Evolutionary conservation across 64 coral and sea anemone species (phyloP).

Genomic region (Montipora cactus): DNA sequence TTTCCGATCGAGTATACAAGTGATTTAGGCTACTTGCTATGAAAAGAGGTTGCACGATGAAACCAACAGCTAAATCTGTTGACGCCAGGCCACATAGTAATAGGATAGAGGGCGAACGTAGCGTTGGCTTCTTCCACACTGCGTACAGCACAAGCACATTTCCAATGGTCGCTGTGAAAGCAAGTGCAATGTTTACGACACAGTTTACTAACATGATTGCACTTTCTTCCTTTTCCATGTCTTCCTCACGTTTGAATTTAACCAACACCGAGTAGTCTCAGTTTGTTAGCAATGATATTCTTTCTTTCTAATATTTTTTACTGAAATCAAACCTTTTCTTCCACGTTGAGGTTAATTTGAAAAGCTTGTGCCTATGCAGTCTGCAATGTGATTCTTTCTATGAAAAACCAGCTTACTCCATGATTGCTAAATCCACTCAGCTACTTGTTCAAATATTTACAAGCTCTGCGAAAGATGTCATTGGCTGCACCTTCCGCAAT

Average conservation of each 20-base stretch:
- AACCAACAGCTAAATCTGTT: slow-evolving; percentile 3
- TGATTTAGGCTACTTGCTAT: neutral
- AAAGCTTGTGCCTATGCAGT: too few species aligned
- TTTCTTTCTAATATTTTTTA: too few species aligned
- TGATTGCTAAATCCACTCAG: too few species aligned
- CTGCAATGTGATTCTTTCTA: too few species aligned
- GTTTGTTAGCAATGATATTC: too few species aligned
- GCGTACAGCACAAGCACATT: neutral
- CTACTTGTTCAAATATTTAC: too few species aligned
- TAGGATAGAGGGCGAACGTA: neutral
- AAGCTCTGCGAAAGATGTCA: too few species aligned
- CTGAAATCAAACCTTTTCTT: too few species aligned
- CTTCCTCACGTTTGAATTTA: neutral
- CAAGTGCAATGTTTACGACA: neutral
- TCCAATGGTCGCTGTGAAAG: neutral
- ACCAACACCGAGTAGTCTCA: neutral
- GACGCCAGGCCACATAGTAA: neutral
- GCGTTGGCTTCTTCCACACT: slow-evolving; percentile 6
- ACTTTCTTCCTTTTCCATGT: neutral
- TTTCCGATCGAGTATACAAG: neutral
- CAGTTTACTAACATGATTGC: neutral
- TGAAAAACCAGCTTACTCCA: too few species aligned
- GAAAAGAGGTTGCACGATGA: slow-evolving; percentile 4
- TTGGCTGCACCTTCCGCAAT: too few species aligned
- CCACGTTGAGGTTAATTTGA: too few species aligned